A percentile compares a stretch with the other conserved stretches of the same genome.
These are phyloP conservation scores for Macquaria ambigua DNA, from an alignment of 2,113 vertebrate species.

Conservation along the genomic window DNA sequence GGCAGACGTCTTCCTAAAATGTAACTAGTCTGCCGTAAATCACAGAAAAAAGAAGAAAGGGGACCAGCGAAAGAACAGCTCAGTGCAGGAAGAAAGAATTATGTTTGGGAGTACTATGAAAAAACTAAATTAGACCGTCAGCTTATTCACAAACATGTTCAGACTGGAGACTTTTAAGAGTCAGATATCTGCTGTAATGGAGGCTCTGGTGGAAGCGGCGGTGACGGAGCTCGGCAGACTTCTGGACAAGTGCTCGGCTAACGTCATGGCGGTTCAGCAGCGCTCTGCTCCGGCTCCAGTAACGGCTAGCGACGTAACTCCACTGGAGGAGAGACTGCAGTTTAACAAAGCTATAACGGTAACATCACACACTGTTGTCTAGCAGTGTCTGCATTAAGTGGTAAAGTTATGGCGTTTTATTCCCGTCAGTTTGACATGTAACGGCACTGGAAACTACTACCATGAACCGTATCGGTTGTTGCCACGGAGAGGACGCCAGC, in stretches of 20 bases:
- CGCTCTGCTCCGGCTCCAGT: neutral
- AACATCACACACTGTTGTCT: neutral
- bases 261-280: neutral
- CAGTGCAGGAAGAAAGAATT: neutral
- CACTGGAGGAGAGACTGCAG: neutral
- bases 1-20: neutral
- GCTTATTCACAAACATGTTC: neutral
- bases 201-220: constrained; percentile 48
- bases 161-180: constrained; percentile 37
- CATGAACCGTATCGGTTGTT: neutral
- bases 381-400: too few species aligned
- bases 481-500: neutral
- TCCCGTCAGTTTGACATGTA: too few species aligned
- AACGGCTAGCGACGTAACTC: neutral
- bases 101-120: fast-evolving
- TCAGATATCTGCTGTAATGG: constrained; percentile 49
- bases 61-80: neutral
- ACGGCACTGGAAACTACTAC: constrained; percentile 1
- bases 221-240: constrained; percentile 62
- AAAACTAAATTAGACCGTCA: neutral
- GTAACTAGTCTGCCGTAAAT: neutral
- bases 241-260: constrained; percentile 32
- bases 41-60: neutral
- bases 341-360: constrained; percentile 35
- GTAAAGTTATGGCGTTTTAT: too few species aligned